Base-by-base conservation (phyloP, 2,888 invertebrate species). In the Ptilodon capucinus region DNA sequence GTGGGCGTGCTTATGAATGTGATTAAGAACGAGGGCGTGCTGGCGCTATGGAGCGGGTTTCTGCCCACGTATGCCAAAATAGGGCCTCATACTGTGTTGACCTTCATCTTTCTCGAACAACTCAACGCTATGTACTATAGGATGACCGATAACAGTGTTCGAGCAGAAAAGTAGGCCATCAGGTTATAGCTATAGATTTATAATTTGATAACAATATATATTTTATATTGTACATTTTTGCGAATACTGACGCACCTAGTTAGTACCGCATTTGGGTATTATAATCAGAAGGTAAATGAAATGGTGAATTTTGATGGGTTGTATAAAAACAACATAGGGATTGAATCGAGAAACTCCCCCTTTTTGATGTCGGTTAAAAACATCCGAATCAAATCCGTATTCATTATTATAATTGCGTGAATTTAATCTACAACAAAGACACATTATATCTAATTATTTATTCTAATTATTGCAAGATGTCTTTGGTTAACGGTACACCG, bases 11-110 rank as follows among this genome's bases (percentile, higher is more conserved):
- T 98, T 25, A 66, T 76, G 0, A 95, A 93, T 75, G 94, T 98
- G 3, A 81, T 98, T 8, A 92, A 92, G 49, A 95, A 96, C 44
- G 99, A 99, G 89, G 99, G 99, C 0, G 75, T 97, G 1, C 94
- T 98, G 64, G 95, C 97, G 0, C 84, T 99, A 21, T 99, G 99
- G 99, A 98, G 97, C 85, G 98, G 98, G 13, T 97, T 99, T 84
- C 94, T 97, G 4, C 98, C 99, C 0, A 99, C 99, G 74, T 98
- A 97, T 80, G 95, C 95, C 57, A 94, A 99, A 51, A 89, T 99
- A 42, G 99, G 99, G 19, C 99, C 99, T 0, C 98, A 99, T 82
- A 99, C 99, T 0, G 98, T 99, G 1, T 87, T 99, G 16, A 98
- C 98, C 0, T 99, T 99, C 79, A 96, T 99, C 63, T 95, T 98